phyloP scores from a whole-genome alignment of 2,888 invertebrate genomes.

The Epiblema foenella region DNA sequence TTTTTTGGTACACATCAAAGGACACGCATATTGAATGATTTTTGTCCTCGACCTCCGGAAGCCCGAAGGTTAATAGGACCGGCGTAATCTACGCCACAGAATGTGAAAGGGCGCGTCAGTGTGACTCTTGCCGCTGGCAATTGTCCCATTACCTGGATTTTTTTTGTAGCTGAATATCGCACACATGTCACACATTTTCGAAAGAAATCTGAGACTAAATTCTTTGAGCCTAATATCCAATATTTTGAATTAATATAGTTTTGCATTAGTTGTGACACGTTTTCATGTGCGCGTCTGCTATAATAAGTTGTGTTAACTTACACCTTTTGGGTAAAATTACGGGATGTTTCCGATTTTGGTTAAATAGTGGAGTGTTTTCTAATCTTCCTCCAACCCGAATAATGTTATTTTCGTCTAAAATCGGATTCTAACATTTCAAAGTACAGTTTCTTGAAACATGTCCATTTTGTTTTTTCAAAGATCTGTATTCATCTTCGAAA shows the following conservation, averaged over 20 bases:
- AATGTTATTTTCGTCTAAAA: background rate
- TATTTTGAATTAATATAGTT: background rate
- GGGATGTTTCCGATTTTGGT: background rate
- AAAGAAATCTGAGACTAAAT: background rate
- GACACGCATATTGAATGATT: conserved; percentile 24
- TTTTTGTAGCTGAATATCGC: background rate
- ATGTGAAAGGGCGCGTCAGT: background rate
- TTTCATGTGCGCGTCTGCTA: background rate
- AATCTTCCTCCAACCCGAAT: conserved; percentile 6
- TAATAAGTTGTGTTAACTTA: background rate
- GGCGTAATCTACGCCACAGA: conserved; percentile 26
- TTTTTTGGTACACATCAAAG: conserved; percentile 29
- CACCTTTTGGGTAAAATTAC: background rate
- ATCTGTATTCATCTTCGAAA: background rate
- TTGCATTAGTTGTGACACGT: background rate
- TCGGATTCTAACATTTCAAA: background rate
- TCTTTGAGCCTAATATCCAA: background rate
- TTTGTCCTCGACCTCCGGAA: conserved; percentile 19
- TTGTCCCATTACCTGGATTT: conserved; percentile 17
- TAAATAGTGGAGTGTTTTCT: background rate
- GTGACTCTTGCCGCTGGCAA: conserved; percentile 16
- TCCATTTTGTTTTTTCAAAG: background rate
- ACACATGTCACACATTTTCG: background rate
- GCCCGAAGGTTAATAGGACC: conserved; percentile 18
- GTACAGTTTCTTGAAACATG: background rate